These are phyloP conservation scores for Gallinago nigripennis DNA, from an alignment of 2,797 vertebrate species.

Conservation along the genomic window DNA sequence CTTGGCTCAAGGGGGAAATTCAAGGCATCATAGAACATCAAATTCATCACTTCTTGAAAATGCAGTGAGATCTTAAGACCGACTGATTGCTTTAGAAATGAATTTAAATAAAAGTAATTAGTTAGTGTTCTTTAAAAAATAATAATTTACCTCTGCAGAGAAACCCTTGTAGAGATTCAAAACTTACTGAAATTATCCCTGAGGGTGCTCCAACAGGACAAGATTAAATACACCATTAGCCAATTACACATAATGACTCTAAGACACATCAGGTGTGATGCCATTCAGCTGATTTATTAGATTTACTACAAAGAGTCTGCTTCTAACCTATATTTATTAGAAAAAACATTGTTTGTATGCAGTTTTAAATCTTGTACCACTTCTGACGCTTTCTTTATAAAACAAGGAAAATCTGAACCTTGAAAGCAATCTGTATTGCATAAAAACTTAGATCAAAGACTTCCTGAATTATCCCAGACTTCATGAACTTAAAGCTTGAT, in stretches of 20 bases:
- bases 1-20: conserved; percentile 45
- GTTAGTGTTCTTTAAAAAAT: conserved; percentile 40
- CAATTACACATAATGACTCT: conserved; percentile 70
- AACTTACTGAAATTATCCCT: conserved; percentile 63
- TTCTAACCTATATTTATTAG: conserved; percentile 36
- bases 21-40: conserved; percentile 53
- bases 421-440: background rate
- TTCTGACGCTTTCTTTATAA: background rate
- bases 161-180: conserved; percentile 66
- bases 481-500: background rate
- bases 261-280: conserved; percentile 32
- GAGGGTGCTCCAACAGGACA: conserved; percentile 62
- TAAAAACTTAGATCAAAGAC: background rate
- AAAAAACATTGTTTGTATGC: background rate
- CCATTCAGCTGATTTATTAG: conserved; percentile 65
- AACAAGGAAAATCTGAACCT: background rate
- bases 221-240: conserved; percentile 70
- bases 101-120: conserved; percentile 74
- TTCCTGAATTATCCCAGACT: background rate
- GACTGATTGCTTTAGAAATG: conserved; percentile 53
- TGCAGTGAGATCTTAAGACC: conserved; percentile 47
- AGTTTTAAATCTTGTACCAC: background rate
- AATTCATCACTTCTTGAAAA: conserved; percentile 71
- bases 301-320: background rate
- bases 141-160: conserved; percentile 43